A percentile compares a stretch with the other conserved stretches of the same genome.
Conservation (phyloP, 2,888 invertebrate species). For the Mythimna loreyi region DNA sequence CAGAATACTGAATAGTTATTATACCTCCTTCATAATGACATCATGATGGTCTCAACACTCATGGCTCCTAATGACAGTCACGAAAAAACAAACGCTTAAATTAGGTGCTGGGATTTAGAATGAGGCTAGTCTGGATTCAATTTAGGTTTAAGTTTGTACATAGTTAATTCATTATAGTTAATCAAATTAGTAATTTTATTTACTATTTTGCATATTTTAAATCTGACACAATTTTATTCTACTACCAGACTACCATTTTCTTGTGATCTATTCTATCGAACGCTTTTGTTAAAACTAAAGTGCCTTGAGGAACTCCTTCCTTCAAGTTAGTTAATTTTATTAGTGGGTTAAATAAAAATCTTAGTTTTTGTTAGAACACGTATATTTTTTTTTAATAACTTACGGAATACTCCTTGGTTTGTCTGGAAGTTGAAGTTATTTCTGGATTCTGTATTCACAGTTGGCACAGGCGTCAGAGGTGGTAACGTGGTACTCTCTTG, state of each 20-base stretch:
- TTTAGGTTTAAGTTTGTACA: not conserved
- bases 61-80: not conserved
- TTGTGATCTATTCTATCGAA: not conserved
- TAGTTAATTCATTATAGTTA: not conserved
- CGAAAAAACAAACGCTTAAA: not conserved
- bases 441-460: conserved; percentile 49
- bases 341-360: conserved; percentile 27
- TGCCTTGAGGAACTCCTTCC: not conserved
- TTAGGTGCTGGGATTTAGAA: not conserved
- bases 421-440: conserved; percentile 59
- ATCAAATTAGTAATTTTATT: not conserved
- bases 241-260: too few species aligned
- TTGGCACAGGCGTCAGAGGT: conserved; percentile 49
- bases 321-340: not conserved
- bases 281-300: not conserved
- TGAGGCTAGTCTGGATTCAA: not conserved
- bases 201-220: not conserved
- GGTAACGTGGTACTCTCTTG: conserved; percentile 47
- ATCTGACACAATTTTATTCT: too few species aligned
- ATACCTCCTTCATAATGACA: too few species aligned
- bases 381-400: conserved; percentile 30
- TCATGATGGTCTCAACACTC: too few species aligned
- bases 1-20: too few species aligned
- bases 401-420: conserved; percentile 30
- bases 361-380: conserved; percentile 15